A percentile compares a stretch with the other conserved stretches of the same genome.
Conservation (phyloP, 2,113 vertebrate genomes). For the Amazona guildingii region DNA sequence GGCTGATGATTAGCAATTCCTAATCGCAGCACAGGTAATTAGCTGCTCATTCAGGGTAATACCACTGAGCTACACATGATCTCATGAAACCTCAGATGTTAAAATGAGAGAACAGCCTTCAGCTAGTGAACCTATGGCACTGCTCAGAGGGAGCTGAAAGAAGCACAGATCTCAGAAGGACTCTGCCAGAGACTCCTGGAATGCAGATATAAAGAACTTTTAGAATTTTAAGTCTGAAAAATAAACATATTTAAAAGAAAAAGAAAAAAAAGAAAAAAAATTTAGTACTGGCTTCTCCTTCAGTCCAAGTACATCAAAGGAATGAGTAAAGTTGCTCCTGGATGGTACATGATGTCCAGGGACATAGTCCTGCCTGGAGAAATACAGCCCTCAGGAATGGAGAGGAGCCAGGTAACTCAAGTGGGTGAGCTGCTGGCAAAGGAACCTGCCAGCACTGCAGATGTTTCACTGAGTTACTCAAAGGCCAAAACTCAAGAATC, state of each 20-base stretch:
- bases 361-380: neutral
- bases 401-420: neutral
- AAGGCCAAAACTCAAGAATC: neutral
- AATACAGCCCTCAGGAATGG: neutral
- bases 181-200: neutral
- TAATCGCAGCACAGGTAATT: neutral
- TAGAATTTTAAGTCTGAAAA: neutral
- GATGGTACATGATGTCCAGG: neutral
- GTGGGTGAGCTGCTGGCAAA: neutral
- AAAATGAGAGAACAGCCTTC: neutral
- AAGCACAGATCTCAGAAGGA: neutral
- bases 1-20: neutral
- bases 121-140: neutral
- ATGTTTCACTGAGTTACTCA: neutral
- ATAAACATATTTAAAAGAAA: neutral
- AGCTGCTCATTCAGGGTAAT: neutral
- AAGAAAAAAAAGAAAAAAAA: neutral
- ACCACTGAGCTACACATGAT: neutral
- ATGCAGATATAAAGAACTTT: neutral
- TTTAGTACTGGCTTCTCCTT: neutral
- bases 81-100: neutral
- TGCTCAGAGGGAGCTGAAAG: neutral
- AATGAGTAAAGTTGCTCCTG: neutral
- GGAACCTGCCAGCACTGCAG: neutral
- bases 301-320: neutral